Evolutionary conservation across 1,140 invertebrate species (phyloP).

Genomic region (Leucophenga varia): DNA sequence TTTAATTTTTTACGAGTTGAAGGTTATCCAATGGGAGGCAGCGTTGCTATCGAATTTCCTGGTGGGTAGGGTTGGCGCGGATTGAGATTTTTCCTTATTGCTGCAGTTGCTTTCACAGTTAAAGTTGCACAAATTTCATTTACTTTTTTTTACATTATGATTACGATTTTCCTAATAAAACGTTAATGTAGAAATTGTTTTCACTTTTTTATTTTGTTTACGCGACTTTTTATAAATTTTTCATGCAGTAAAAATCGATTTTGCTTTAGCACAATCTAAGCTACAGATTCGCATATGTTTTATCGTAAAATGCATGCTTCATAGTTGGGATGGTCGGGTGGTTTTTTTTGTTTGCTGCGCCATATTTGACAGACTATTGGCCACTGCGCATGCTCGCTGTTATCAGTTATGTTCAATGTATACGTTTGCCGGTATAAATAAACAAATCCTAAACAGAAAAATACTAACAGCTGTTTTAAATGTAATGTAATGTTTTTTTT

Average conservation of each 20-base stretch:
- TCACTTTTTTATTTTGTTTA: conserved; percentile 1
- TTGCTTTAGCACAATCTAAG: too few species aligned
- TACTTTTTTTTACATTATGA: too few species aligned
- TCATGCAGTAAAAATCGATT: conserved; percentile 38
- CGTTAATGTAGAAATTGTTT: not conserved
- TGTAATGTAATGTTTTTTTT: too few species aligned
- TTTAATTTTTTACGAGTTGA: not conserved
- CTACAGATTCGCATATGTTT: conserved; percentile 46
- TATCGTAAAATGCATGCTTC: too few species aligned
- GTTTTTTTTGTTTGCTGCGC: conserved; percentile 12
- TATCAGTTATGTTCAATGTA: conserved; percentile 26
- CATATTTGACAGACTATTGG: conserved; percentile 23
- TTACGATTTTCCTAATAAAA: too few species aligned
- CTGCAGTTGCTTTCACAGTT: conserved; percentile 9
- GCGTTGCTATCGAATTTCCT: not conserved
- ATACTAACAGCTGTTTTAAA: too few species aligned
- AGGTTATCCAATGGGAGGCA: too few species aligned
- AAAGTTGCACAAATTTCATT: too few species aligned
- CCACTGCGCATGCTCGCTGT: conserved; percentile 38
- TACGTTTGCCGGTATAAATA: too few species aligned
- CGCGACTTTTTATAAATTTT: conserved; percentile 8
- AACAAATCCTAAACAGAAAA: conserved; percentile 25
- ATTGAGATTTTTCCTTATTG: too few species aligned
- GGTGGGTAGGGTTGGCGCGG: too few species aligned
- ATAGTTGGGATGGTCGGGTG: too few species aligned